phyloP scores from a whole-genome alignment of 2,113 vertebrate species.

The Limanda limanda region DNA sequence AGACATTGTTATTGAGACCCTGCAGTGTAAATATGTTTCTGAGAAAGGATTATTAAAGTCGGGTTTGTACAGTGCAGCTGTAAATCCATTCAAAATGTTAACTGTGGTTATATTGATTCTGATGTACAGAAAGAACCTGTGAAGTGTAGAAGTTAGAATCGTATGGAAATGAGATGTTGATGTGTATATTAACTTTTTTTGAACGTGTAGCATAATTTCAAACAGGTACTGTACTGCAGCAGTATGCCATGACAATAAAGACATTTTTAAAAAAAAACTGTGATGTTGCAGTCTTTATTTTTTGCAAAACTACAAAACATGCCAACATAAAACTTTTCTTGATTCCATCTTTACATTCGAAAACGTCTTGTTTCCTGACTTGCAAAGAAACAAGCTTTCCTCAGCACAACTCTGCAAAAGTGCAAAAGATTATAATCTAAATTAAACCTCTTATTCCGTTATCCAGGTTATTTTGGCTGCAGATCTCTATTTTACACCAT shows the following conservation, averaged over 20 bases:
- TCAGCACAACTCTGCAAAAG: slow-evolving; percentile 17
- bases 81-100: neutral
- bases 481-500: slow-evolving; percentile 5
- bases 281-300: slow-evolving; percentile 27
- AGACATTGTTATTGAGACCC: neutral
- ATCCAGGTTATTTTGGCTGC: neutral
- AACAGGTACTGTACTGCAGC: slow-evolving; percentile 35
- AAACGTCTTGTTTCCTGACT: neutral
- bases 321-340: slow-evolving; percentile 8
- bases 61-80: neutral
- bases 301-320: slow-evolving; percentile 22
- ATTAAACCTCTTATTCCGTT: neutral
- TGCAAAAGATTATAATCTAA: slow-evolving; percentile 24
- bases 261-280: neutral
- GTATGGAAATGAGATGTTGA: neutral
- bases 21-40: neutral
- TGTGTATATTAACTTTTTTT: slow-evolving; percentile 27
- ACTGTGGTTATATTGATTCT: neutral
- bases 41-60: neutral
- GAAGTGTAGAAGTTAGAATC: neutral
- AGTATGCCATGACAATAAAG: slow-evolving; percentile 56
- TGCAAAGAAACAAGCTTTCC: no score
- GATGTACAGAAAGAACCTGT: neutral
- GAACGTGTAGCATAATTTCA: slow-evolving; percentile 22
- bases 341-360: neutral